Percentiles rank a stretch among this genome's conserved stretches.
phyloP scores from a whole-genome alignment of 2,888 invertebrate genomes.

The Drosophila niveifrons region DNA sequence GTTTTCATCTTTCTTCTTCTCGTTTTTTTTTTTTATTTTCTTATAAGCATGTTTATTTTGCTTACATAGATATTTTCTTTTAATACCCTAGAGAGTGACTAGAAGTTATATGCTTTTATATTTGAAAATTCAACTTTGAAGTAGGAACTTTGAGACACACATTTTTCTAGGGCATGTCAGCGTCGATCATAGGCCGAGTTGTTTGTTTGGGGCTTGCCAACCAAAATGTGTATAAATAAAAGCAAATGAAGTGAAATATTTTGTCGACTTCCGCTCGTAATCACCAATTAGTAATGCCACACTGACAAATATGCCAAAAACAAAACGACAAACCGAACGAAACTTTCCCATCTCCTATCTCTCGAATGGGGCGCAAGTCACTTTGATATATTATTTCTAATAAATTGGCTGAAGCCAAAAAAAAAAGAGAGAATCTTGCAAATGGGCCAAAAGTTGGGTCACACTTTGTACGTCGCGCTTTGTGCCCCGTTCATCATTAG shows the following conservation, averaged over 20 bases:
- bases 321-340: slow-evolving; percentile 33
- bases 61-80: slow-evolving; percentile 11
- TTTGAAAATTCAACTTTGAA: no score
- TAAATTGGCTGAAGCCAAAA: slow-evolving; percentile 71
- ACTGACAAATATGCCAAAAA: slow-evolving; percentile 82
- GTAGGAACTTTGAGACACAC: no score
- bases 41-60: slow-evolving; percentile 22
- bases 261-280: slow-evolving; percentile 82
- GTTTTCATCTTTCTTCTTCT: slow-evolving; percentile 2
- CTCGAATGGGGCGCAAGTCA: slow-evolving; percentile 10
- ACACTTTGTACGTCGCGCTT: slow-evolving; percentile 52
- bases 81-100: slow-evolving; percentile 9
- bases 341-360: slow-evolving; percentile 14
- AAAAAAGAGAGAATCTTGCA: slow-evolving; percentile 50
- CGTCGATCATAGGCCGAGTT: not conserved
- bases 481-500: slow-evolving; percentile 62
- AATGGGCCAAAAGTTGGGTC: slow-evolving; percentile 72
- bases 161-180: not conserved
- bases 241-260: slow-evolving; percentile 78
- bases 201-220: slow-evolving; percentile 21
- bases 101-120: no score
- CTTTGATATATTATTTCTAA: slow-evolving; percentile 83
- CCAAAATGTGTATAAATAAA: slow-evolving; percentile 70
- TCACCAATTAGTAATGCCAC: slow-evolving; percentile 84
- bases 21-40: slow-evolving; percentile 24